A percentile compares a stretch with the other conserved stretches of the same genome.
These are phyloP conservation scores for Odocoileus hemionus DNA, from an alignment of 2,113 vertebrate genomes.

Conservation along the genomic window DNA sequence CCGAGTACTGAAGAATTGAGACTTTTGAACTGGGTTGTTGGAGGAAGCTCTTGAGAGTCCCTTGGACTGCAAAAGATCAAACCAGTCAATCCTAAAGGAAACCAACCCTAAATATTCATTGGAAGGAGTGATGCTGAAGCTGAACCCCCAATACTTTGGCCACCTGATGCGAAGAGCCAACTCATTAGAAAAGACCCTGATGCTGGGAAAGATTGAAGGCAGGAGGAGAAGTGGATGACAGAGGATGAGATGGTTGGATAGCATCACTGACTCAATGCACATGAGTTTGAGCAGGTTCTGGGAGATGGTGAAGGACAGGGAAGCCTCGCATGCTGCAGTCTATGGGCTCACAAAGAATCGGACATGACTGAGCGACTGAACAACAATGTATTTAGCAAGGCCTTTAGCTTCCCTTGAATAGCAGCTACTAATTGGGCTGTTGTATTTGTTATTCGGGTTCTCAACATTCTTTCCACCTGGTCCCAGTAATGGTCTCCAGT, in stretches of 20 bases:
- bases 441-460: neutral
- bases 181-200: neutral
- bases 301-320: neutral
- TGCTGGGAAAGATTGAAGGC: neutral
- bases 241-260: neutral
- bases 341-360: neutral
- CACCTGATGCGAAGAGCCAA: neutral
- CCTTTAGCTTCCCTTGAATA: neutral
- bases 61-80: neutral
- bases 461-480: neutral
- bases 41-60: neutral
- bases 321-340: neutral
- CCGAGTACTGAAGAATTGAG: fast-evolving
- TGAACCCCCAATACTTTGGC: neutral
- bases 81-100: neutral
- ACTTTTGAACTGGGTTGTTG: neutral
- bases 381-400: neutral
- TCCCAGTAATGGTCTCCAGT: neutral
- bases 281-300: fast-evolving
- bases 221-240: neutral
- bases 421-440: neutral
- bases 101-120: neutral
- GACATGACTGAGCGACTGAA: neutral
- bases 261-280: neutral
- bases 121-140: neutral